Conservation (phyloP, 2,113 vertebrate species). For the Thalassarche chlororhynchos region DNA sequence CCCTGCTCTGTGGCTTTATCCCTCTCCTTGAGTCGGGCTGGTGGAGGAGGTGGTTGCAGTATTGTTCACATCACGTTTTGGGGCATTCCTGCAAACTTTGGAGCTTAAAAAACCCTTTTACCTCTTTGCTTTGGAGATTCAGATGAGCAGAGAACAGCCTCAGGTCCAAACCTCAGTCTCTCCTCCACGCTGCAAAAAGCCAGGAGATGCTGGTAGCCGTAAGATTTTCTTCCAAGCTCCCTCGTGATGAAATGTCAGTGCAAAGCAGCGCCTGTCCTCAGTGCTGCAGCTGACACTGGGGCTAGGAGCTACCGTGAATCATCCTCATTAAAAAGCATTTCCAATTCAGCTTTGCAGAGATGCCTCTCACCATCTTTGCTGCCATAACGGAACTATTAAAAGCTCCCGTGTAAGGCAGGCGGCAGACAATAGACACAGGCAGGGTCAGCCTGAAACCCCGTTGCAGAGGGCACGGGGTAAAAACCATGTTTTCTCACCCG, state of each 20-base stretch:
- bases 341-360: neutral
- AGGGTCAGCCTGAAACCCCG: neutral
- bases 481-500: neutral
- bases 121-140: neutral
- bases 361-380: neutral
- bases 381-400: neutral
- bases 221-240: neutral
- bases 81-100: neutral
- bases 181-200: neutral
- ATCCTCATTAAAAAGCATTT: slow-evolving; percentile 5
- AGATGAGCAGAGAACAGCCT: neutral
- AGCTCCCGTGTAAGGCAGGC: neutral
- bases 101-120: neutral
- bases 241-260: neutral
- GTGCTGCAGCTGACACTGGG: neutral
- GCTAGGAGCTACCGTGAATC: neutral
- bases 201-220: neutral
- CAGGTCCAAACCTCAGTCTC: neutral
- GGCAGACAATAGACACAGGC: neutral
- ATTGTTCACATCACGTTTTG: neutral
- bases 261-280: neutral
- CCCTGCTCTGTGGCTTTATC: neutral
- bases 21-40: fast-evolving
- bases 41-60: neutral
- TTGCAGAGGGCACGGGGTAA: neutral